Evolutionary conservation across 2,888 invertebrate species (phyloP).

Genomic region (Ornithoptera priamus): DNA sequence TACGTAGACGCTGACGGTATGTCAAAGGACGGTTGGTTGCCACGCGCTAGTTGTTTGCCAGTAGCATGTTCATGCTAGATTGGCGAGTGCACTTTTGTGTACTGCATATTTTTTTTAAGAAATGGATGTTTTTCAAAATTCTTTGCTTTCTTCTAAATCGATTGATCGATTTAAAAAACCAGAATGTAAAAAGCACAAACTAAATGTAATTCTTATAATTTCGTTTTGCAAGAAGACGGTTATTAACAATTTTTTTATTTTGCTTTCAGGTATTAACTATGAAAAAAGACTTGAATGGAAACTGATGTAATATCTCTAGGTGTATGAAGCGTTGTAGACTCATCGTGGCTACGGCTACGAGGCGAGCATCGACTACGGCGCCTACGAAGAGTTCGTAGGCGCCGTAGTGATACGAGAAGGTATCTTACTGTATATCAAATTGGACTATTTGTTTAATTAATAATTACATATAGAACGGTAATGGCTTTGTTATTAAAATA

Average conservation of each 20-base stretch:
- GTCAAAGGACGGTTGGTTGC: constrained; percentile 6
- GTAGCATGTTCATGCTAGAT: constrained; percentile 14
- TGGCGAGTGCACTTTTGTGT: constrained; percentile 20
- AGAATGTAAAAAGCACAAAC: too few species aligned
- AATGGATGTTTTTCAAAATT: neutral
- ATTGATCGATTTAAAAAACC: too few species aligned
- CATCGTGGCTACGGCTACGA: too few species aligned
- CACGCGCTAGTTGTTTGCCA: constrained; percentile 13
- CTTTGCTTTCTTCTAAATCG: neutral
- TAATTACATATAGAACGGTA: too few species aligned
- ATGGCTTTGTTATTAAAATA: too few species aligned
- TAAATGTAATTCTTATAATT: too few species aligned
- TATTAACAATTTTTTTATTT: neutral
- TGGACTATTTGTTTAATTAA: too few species aligned
- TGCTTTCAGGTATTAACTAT: neutral
- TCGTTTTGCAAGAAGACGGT: too few species aligned
- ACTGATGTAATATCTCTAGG: neutral
- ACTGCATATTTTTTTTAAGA: constrained; percentile 4
- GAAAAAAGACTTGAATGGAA: neutral
- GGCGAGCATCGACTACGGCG: too few species aligned
- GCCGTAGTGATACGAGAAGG: constrained; percentile 1
- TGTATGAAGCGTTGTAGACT: neutral
- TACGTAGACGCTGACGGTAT: constrained; percentile 3
- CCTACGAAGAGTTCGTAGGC: constrained; percentile 4
- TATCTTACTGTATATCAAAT: too few species aligned